Evolutionary conservation across 2,888 invertebrate species (phyloP).

Genomic region (Tachina grossa): DNA sequence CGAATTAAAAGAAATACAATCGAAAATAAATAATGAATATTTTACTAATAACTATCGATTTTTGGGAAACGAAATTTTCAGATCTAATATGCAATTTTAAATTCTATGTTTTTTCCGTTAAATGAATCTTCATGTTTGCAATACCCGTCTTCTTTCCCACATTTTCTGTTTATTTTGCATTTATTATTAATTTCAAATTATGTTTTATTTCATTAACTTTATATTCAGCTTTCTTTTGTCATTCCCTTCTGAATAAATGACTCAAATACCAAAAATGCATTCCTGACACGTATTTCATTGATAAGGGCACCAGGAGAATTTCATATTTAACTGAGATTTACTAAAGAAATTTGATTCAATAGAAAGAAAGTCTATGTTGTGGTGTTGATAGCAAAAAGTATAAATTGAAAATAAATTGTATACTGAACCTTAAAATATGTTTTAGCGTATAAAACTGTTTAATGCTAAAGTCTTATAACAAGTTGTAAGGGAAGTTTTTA

Average conservation of each 20-base stretch:
- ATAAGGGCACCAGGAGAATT: not conserved
- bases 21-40: too few relatives aligned
- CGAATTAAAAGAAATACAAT: too few relatives aligned
- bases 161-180: not conserved
- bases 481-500: too few relatives aligned
- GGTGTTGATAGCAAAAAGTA: too few relatives aligned
- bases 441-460: too few relatives aligned
- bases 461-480: too few relatives aligned
- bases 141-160: not conserved
- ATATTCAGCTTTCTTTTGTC: not conserved
- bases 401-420: too few relatives aligned
- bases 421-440: too few relatives aligned
- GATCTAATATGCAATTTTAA: too few relatives aligned
- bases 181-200: not conserved
- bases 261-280: not conserved
- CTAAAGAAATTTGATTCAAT: not conserved
- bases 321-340: not conserved
- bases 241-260: not conserved
- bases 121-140: not conserved
- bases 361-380: not conserved
- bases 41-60: too few relatives aligned
- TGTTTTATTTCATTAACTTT: not conserved
- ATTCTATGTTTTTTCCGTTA: not conserved
- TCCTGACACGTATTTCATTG: conserved; percentile 17
- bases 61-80: too few relatives aligned